phyloP scores from a whole-genome alignment of 1,140 invertebrate genomes.

The Dendrolimus punctatus region DNA sequence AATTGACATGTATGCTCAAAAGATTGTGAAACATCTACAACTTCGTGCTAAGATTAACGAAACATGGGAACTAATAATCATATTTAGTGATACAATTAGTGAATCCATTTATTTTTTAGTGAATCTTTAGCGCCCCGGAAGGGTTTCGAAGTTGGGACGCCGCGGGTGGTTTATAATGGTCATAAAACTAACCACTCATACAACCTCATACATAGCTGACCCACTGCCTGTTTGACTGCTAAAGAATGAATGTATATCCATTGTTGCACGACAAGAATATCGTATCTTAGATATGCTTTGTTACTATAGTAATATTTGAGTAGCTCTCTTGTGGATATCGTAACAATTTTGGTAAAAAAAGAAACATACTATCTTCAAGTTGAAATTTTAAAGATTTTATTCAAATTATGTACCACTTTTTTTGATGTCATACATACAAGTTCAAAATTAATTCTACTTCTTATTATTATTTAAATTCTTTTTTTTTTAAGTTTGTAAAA shows the following conservation, averaged over 20 bases:
- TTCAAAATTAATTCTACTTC: too few species aligned
- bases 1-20: not conserved
- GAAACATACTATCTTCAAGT: too few species aligned
- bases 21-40: not conserved
- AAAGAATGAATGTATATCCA: slow-evolving; percentile 21
- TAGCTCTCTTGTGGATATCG: too few species aligned
- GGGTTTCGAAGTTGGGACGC: slow-evolving; percentile 21
- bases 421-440: too few species aligned
- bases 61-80: slow-evolving; percentile 9
- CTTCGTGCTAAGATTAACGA: not conserved
- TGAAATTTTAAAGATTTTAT: too few species aligned
- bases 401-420: too few species aligned
- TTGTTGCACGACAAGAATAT: slow-evolving; percentile 22
- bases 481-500: too few species aligned
- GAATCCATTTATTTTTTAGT: slow-evolving; percentile 16
- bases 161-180: slow-evolving; percentile 53
- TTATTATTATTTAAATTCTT: too few species aligned
- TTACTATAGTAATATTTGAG: too few species aligned
- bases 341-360: too few species aligned
- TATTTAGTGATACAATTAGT: slow-evolving; percentile 17
- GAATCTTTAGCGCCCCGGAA: slow-evolving; percentile 19
- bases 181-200: slow-evolving; percentile 55
- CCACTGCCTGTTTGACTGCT: slow-evolving; percentile 23
- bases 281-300: too few species aligned
- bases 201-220: slow-evolving; percentile 20